Conservation (phyloP, 92 coral and sea anemone species). For the Zoanthus solanderi region DNA sequence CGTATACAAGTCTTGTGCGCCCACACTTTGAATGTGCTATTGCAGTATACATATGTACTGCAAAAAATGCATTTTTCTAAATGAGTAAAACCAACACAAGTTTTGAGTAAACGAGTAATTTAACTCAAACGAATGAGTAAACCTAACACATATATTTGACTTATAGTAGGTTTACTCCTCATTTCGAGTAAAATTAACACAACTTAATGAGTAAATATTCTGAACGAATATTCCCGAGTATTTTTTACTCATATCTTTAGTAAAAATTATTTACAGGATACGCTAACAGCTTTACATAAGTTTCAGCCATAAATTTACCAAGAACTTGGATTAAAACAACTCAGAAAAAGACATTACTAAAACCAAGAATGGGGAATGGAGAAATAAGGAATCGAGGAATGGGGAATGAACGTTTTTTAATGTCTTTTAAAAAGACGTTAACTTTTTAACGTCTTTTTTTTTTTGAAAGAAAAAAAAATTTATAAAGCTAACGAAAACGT, state of each 20-base stretch:
- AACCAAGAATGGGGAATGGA: too few species aligned
- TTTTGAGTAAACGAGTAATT: conserved; percentile 7
- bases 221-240: conserved; percentile 10
- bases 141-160: conserved; percentile 11
- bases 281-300: background rate
- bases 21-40: background rate
- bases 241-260: background rate
- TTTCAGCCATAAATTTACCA: conserved; percentile 7
- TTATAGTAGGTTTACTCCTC: conserved; percentile 9
- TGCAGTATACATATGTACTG: background rate
- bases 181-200: conserved; percentile 12
- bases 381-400: too few species aligned
- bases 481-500: too few species aligned
- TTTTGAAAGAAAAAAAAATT: too few species aligned
- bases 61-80: conserved; percentile 15
- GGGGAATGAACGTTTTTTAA: too few species aligned
- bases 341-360: too few species aligned
- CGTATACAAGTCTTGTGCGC: background rate
- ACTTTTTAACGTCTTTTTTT: too few species aligned
- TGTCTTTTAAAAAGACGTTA: too few species aligned
- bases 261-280: background rate
- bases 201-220: background rate
- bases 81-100: conserved; percentile 15
- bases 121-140: conserved; percentile 6
- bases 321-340: background rate